phyloP scores from a whole-genome alignment of 2,113 vertebrate genomes.

The Dasyurus viverrinus region DNA sequence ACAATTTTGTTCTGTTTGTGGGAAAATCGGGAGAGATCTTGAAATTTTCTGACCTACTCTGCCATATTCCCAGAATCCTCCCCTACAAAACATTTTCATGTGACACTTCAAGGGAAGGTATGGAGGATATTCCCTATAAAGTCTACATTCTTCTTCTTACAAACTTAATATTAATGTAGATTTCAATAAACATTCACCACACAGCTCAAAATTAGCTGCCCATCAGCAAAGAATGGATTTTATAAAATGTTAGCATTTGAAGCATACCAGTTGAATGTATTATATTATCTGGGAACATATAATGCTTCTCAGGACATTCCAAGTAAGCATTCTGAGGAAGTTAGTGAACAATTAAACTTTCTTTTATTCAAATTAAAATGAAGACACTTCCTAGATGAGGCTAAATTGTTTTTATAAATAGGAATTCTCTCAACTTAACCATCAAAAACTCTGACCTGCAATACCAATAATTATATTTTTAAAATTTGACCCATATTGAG shows the following conservation, averaged over 20 bases:
- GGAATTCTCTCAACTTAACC: constrained; percentile 64
- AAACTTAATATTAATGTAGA: constrained; percentile 17
- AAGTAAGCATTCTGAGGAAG: constrained; percentile 1
- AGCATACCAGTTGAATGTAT: neutral
- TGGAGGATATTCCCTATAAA: constrained; percentile 17
- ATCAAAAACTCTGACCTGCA: constrained; percentile 34
- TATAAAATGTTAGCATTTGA: neutral
- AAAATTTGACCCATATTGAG: constrained; percentile 65
- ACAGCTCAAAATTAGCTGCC: constrained; percentile 23
- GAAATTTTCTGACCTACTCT: too few relatives aligned
- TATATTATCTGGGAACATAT: neutral
- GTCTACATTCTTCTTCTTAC: neutral
- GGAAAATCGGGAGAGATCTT: too few relatives aligned
- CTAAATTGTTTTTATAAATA: constrained; percentile 55
- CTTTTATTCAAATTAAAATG: constrained; percentile 19
- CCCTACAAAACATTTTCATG: neutral
- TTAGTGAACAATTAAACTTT: constrained; percentile 22
- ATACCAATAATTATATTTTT: constrained; percentile 69
- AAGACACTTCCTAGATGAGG: constrained; percentile 14
- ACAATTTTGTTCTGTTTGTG: too few relatives aligned
- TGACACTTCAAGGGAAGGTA: neutral
- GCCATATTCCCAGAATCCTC: too few relatives aligned
- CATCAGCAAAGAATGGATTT: neutral
- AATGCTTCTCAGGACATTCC: neutral
- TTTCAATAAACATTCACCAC: constrained; percentile 16